Percentiles rank a stretch among this genome's conserved stretches.
These are phyloP conservation scores for Isoperla grammatica DNA, from an alignment of 2,888 invertebrate species.

Conservation along the genomic window DNA sequence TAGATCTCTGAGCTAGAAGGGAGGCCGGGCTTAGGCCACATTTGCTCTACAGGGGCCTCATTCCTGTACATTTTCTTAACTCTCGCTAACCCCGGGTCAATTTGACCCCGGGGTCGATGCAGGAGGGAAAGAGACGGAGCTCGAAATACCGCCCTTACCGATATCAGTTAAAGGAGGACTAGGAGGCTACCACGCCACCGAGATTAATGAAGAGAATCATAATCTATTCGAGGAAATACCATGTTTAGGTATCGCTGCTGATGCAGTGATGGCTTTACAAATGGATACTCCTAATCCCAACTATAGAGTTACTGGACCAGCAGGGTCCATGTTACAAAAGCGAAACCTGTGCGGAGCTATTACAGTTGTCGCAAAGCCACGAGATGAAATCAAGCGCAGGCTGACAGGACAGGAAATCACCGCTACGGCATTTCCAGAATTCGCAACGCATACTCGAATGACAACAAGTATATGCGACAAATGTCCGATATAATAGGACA, in stretches of 20 bases:
- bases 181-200: slow-evolving; percentile 11
- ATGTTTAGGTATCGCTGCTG: slow-evolving; percentile 12
- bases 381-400: slow-evolving; percentile 7
- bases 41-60: too few relatives aligned
- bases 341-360: slow-evolving; percentile 1
- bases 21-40: too few relatives aligned
- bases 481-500: slow-evolving; percentile 4
- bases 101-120: too few relatives aligned
- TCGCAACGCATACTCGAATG: neutral
- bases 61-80: too few relatives aligned
- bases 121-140: slow-evolving; percentile 12
- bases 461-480: neutral
- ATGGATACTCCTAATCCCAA: neutral
- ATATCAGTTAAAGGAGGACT: neutral
- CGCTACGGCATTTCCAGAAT: too few relatives aligned
- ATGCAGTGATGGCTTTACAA: slow-evolving; percentile 12
- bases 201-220: neutral
- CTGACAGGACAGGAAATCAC: neutral
- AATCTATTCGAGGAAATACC: slow-evolving; percentile 17
- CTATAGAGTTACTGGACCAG: neutral
- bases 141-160: slow-evolving; percentile 11
- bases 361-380: neutral
- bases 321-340: neutral
- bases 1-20: too few relatives aligned
- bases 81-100: too few relatives aligned